Evolutionary conservation across 2,113 vertebrate genomes (phyloP).

Genomic region (mouse (Mus musculus)): DNA sequence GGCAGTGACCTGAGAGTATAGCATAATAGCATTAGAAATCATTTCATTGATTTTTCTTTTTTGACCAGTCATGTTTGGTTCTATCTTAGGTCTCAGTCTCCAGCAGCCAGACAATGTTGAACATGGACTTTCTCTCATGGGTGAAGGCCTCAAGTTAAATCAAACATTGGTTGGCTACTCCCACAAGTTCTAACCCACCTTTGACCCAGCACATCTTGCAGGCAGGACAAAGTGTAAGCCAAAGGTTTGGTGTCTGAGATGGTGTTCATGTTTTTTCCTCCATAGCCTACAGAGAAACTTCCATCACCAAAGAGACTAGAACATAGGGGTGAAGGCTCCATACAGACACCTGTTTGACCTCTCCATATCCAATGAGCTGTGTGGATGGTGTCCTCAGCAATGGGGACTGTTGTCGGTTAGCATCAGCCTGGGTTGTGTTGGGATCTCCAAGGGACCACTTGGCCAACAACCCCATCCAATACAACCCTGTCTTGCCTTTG

Average conservation of each 20-base stretch:
- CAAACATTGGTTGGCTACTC: background rate
- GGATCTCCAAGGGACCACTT: background rate
- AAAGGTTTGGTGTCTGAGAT: background rate
- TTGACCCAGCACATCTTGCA: background rate
- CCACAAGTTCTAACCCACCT: background rate
- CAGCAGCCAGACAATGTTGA: background rate
- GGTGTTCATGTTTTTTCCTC: background rate
- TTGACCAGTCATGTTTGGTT: background rate
- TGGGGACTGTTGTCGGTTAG: background rate
- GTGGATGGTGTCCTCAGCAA: background rate
- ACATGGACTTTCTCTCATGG: too few relatives aligned
- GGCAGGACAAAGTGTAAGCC: background rate
- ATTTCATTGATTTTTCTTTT: background rate
- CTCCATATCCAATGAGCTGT: background rate
- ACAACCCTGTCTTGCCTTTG: background rate
- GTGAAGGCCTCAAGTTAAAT: background rate
- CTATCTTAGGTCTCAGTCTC: background rate
- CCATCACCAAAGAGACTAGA: background rate
- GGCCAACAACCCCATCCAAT: background rate
- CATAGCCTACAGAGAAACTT: background rate
- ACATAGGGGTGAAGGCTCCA: background rate
- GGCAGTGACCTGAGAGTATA: background rate
- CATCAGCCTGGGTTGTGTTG: background rate
- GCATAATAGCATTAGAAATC: background rate
- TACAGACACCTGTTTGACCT: background rate